Evolutionary conservation across 2,888 invertebrate species (phyloP).

Genomic region (Pedicia rivosa): DNA sequence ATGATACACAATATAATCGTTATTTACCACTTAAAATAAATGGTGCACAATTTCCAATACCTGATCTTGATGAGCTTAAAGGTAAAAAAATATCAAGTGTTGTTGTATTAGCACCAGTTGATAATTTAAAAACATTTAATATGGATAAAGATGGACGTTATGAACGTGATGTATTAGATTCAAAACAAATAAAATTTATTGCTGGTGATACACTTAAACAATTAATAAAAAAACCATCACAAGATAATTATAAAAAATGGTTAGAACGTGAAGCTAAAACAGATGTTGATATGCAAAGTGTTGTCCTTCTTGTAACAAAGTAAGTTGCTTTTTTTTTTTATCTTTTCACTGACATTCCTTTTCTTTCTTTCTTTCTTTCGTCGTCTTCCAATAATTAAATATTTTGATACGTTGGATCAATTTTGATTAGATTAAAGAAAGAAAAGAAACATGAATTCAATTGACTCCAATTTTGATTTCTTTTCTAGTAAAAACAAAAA

Average conservation of each 20-base stretch:
- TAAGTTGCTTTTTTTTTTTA: constrained; percentile 32
- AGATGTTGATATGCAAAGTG: constrained; percentile 59
- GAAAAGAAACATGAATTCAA: no score
- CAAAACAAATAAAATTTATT: constrained; percentile 54
- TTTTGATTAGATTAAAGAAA: no score
- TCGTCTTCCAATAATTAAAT: no score
- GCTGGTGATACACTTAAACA: constrained; percentile 61
- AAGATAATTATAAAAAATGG: constrained; percentile 66
- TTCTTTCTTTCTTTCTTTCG: no score
- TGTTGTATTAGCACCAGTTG: constrained; percentile 69
- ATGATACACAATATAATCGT: constrained; percentile 61
- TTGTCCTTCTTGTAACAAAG: constrained; percentile 68
- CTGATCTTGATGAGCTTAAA: constrained; percentile 55
- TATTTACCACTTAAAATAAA: constrained; percentile 73
- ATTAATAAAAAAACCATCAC: constrained; percentile 55
- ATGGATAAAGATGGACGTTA: constrained; percentile 29
- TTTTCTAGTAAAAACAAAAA: no score
- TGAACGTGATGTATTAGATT: constrained; percentile 38
- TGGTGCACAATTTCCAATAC: constrained; percentile 70
- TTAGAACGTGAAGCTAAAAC: constrained; percentile 60
- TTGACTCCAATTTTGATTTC: no score
- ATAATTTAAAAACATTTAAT: constrained; percentile 36
- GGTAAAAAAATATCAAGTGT: constrained; percentile 71
- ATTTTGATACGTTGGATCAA: no score
- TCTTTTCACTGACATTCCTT: no score